A percentile compares a stretch with the other conserved stretches of the same genome.
Conservation (phyloP, 2,888 invertebrate genomes). For the Coelinius sp. region DNA sequence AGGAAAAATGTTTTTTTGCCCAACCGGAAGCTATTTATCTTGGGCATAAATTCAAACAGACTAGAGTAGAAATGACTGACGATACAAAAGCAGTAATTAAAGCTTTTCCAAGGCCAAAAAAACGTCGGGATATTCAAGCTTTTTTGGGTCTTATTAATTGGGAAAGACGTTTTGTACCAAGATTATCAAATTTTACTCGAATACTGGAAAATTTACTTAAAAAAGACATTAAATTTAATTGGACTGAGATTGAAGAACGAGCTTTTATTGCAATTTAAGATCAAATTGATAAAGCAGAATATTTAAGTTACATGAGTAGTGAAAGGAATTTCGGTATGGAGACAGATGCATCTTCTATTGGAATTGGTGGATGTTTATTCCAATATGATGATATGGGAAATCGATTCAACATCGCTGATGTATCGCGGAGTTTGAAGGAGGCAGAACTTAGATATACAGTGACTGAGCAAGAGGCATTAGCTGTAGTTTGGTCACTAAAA, state of each 20-base stretch:
- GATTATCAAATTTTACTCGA: constrained; percentile 49
- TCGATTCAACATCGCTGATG: constrained; percentile 23
- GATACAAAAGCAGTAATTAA: constrained; percentile 49
- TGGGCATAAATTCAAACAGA: constrained; percentile 47
- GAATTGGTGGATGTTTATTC: background rate
- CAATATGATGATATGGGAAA: background rate
- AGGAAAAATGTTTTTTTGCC: constrained; percentile 48
- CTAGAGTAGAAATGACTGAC: constrained; percentile 45
- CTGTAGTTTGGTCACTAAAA: constrained; percentile 24
- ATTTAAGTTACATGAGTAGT: constrained; percentile 32
- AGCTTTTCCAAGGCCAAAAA: constrained; percentile 48
- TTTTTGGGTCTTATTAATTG: constrained; percentile 57
- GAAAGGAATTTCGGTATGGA: background rate
- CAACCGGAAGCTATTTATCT: constrained; percentile 47
- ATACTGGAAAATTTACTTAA: constrained; percentile 47
- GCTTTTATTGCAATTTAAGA: constrained; percentile 46
- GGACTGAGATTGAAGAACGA: constrained; percentile 38
- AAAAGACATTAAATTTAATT: constrained; percentile 44
- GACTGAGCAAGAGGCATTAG: constrained; percentile 27
- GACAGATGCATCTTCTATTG: constrained; percentile 2
- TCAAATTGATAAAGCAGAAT: constrained; percentile 24
- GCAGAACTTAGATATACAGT: constrained; percentile 20
- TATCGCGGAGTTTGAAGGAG: constrained; percentile 17
- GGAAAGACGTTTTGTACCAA: constrained; percentile 53
- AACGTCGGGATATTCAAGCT: constrained; percentile 51